Percentiles rank a stretch among this genome's conserved stretches.
Conservation (phyloP, 1,140 invertebrate genomes). For the Drosophila ananassae region DNA sequence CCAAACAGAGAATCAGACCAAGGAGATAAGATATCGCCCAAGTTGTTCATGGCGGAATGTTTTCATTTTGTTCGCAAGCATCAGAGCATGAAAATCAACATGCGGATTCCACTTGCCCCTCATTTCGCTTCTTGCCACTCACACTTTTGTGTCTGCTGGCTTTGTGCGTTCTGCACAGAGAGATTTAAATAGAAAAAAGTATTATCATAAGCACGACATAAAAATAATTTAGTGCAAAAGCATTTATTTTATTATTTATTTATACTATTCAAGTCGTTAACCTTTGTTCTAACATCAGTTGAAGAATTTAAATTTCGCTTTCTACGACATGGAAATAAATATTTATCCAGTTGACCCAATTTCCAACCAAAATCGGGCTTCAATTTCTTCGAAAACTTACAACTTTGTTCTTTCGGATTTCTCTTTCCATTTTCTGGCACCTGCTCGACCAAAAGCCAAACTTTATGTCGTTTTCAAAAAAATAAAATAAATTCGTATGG, state of each 20-base stretch:
- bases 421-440: conserved; percentile 20
- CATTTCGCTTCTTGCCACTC: neutral
- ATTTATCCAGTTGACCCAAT: conserved; percentile 34
- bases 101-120: conserved; percentile 42
- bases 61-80: conserved; percentile 78
- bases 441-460: conserved; percentile 45
- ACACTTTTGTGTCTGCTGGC: conserved; percentile 17
- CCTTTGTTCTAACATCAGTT: conserved; percentile 29
- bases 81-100: conserved; percentile 78
- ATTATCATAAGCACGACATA: conserved; percentile 13
- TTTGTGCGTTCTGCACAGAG: conserved; percentile 47
- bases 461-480: conserved; percentile 47
- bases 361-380: conserved; percentile 33
- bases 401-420: conserved; percentile 10
- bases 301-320: conserved; percentile 74
- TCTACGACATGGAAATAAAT: conserved; percentile 38
- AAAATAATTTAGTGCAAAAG: too few species aligned
- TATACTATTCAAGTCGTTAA: conserved; percentile 56
- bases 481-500: conserved; percentile 32
- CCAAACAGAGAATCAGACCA: conserved; percentile 19
- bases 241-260: too few species aligned
- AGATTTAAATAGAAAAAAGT: conserved; percentile 26
- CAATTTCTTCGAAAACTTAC: conserved; percentile 55
- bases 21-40: conserved; percentile 66
- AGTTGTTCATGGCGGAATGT: conserved; percentile 63